phyloP scores from a whole-genome alignment of 2,113 vertebrate species.

The Pavo muticus region DNA sequence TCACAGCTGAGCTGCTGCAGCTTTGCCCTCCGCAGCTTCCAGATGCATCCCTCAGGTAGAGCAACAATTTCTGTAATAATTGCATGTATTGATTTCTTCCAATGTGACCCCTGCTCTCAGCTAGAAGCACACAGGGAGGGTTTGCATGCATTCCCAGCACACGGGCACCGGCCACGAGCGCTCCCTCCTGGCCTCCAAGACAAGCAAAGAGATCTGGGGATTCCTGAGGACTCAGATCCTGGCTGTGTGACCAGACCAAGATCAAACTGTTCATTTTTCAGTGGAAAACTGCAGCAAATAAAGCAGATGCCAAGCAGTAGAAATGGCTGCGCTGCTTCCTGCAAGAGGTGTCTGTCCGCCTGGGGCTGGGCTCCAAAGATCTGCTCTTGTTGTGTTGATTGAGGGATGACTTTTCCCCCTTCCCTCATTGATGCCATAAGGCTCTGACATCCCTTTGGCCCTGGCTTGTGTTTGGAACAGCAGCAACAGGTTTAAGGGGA shows the following conservation, averaged over 20 bases:
- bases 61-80: not conserved
- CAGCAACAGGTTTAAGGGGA: not conserved
- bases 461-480: not conserved
- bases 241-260: not conserved
- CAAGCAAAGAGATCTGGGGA: not conserved
- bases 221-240: not conserved
- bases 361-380: not conserved
- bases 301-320: not conserved
- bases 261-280: not conserved
- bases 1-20: not conserved
- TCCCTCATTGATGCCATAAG: not conserved
- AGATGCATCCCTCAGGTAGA: not conserved
- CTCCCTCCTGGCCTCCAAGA: not conserved
- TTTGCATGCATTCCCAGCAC: accelerated
- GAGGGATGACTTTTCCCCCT: not conserved
- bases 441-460: not conserved
- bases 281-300: not conserved
- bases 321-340: not conserved
- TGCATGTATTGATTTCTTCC: conserved; percentile 25
- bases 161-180: accelerated
- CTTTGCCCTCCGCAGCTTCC: not conserved
- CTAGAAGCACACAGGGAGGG: accelerated
- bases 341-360: not conserved
- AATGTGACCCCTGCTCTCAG: not conserved
- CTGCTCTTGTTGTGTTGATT: accelerated